Evolutionary conservation across 2,888 invertebrate genomes (phyloP), one percentile per base, ranked within the genome.

Genomic region (Polymixis flavicincta): DNA sequence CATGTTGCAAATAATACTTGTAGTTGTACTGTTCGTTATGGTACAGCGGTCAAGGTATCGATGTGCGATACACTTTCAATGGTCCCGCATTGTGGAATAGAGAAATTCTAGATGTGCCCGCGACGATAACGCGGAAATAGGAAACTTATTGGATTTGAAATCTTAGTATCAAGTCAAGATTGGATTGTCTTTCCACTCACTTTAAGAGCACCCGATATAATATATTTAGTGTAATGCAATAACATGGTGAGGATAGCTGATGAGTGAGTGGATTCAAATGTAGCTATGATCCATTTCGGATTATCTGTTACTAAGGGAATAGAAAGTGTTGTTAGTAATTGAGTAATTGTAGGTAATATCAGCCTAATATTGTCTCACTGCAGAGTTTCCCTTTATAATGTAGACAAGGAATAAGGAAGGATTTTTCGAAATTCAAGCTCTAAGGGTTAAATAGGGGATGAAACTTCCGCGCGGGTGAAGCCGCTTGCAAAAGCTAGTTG

Each of bases 41-140:
- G 86, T 86, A 88, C 89, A 74, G 84, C 80, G 88, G 87, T 87
- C 87, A 87, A 84, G 75, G 87, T 88, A 85, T 85, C 87, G 85
- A 85, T 85, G 84, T 87, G 78, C 82, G 80, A 85, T 86, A 87
- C 73, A 79, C 80, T 87, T 83, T 81, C 80, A 74, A 75, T 83
- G 52, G 37, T 45, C 66, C 22, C 55, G 45, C 71, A 69, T 82
- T 74, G 82, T 69, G 76, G 71, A 77, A 82, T 80, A 74, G 80
- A 78, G 79, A 79, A 79, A 86, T 82, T 79, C 80, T 85, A 88
- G 89, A 85, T 83, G 77, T 78, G 72, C 60, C 71, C 50, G 71
- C 77, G 80, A 82, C 60, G 61, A 74, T 84, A 78, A 73, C 72
- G 66, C 74, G 75, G 76, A 74, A 81, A 85, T 82, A 70, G 76